Evolutionary conservation across 2,888 invertebrate genomes (phyloP), one percentile per base, ranked within the genome.

Genomic region (Odontocerum albicorne): DNA sequence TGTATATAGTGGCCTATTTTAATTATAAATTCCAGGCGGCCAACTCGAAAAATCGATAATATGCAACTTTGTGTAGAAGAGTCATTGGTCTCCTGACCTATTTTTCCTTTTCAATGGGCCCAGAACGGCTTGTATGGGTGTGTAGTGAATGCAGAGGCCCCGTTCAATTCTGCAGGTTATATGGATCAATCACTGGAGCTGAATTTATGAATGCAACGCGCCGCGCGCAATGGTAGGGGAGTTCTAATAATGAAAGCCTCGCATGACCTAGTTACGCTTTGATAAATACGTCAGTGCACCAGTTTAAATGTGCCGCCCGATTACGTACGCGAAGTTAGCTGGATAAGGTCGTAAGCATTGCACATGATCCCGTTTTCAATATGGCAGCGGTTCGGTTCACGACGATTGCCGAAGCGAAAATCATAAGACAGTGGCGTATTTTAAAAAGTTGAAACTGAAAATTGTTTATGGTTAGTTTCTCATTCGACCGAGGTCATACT

Each of bases 191-290:
- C 55, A 32, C 40, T 49, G 53, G 20, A 22, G 40, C 16, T 15
- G 42, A 43, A 32, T 59, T 59, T 49, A 59, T 59, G 59, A 59
- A 59, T 59, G 59, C 59, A 52, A 36, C 22, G 51, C n/a, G 27
- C 36, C 22, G 51, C n/a, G 27, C 36, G 33, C 22, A 15, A 20
- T 19, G 40, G 15, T 33, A 22, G 40, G 47, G 43, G 47, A 20
- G n/a, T 17, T 21, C n/a, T n/a, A 7, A 47, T 54, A 54, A 54
- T 58, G 50, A 27, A 55, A n/a, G n/a, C 31, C 42, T 32, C 15
- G 27, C 31, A 35, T 59, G 59, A 59, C 59, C 59, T 38, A 59
- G 46, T 59, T 13, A 13, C 43, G 21, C 43, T 43, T 43, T 43
- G 22, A 27, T 10, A 27, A 19, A n/a, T n/a, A n/a, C 17, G 19